phyloP scores from a whole-genome alignment of 1,140 invertebrate species.

The Eciton burchellii region DNA sequence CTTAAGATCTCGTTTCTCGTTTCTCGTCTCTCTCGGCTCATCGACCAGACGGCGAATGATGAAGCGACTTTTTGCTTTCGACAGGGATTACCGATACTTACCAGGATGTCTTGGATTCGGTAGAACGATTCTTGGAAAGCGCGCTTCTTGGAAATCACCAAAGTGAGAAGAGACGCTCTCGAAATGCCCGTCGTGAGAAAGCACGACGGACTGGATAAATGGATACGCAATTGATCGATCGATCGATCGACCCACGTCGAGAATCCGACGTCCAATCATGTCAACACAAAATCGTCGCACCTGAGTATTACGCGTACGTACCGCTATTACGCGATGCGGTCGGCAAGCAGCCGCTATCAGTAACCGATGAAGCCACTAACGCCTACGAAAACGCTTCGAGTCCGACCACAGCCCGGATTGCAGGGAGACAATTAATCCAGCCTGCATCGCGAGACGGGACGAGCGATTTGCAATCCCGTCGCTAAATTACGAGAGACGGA shows the following conservation, averaged over 20 bases:
- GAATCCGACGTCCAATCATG: neutral
- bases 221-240: neutral
- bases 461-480: constrained; percentile 41
- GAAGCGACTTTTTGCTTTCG: constrained; percentile 32
- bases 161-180: constrained; percentile 17
- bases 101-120: constrained; percentile 16
- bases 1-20: constrained; percentile 35
- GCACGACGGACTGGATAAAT: constrained; percentile 23
- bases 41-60: constrained; percentile 42
- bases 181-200: neutral
- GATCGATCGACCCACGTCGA: constrained; percentile 13
- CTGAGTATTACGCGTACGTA: constrained; percentile 46
- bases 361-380: constrained; percentile 51
- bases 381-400: constrained; percentile 58
- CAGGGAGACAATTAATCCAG: constrained; percentile 45
- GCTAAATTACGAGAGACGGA: constrained; percentile 37
- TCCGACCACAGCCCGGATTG: constrained; percentile 50
- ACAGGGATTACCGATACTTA: constrained; percentile 58
- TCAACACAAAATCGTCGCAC: constrained; percentile 47
- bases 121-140: neutral
- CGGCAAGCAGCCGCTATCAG: constrained; percentile 28
- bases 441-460: constrained; percentile 40
- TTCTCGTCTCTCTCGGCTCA: constrained; percentile 46
- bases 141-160: constrained; percentile 32
- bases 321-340: constrained; percentile 39